These are phyloP conservation scores for Vireo altiloquus DNA, from an alignment of 2,113 vertebrate genomes.

Conservation along the genomic window DNA sequence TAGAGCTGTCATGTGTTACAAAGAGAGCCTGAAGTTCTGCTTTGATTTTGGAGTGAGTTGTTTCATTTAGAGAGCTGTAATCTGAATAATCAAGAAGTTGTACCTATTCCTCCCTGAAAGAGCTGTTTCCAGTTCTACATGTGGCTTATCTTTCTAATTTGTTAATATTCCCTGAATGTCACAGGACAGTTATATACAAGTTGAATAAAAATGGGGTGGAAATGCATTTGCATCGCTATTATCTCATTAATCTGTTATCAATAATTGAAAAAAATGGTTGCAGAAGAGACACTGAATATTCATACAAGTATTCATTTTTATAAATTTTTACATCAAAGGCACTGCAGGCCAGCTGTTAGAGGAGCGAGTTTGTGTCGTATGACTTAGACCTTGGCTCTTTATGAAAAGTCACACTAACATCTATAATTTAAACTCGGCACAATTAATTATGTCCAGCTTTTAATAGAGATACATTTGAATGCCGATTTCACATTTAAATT, in stretches of 20 bases:
- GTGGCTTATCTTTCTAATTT: not conserved
- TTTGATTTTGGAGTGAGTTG: not conserved
- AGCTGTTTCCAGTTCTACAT: not conserved
- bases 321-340: not conserved
- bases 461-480: not conserved
- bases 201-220: not conserved
- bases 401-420: not conserved
- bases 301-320: not conserved
- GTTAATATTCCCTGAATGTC: not conserved
- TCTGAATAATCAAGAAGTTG: not conserved
- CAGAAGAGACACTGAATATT: not conserved
- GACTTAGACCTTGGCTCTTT: not conserved
- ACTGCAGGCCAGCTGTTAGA: not conserved
- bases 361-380: fast-evolving
- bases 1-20: not conserved
- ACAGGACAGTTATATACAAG: not conserved
- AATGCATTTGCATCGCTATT: not conserved
- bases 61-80: not conserved
- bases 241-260: not conserved
- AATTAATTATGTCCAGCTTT: slow-evolving; percentile 13
- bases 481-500: not conserved
- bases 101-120: not conserved
- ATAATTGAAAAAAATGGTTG: not conserved
- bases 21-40: not conserved
- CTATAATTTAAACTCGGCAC: not conserved